Evolutionary conservation across 2,113 vertebrate species (phyloP).

Genomic region (Hucho hucho): DNA sequence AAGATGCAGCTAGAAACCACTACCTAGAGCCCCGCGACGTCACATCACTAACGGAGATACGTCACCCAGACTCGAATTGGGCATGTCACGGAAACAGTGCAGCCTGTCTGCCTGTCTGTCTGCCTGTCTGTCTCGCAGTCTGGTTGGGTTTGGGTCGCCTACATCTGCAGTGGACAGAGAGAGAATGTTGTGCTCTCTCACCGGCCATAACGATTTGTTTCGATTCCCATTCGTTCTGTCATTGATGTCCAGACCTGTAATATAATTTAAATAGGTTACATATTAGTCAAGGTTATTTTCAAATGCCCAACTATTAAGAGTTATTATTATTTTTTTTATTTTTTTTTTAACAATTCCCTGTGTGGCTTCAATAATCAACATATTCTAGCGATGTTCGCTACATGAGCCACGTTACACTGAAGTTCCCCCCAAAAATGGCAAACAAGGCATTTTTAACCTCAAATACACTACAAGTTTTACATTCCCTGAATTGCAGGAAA

Average conservation of each 20-base stretch:
- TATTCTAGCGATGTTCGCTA: too few relatives aligned
- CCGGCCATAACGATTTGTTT: not conserved
- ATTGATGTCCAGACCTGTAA: not conserved
- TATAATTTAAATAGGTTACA: too few relatives aligned
- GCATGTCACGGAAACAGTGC: slow-evolving; percentile 70
- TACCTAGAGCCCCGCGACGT: slow-evolving; percentile 64
- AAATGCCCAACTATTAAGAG: too few relatives aligned
- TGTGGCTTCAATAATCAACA: too few relatives aligned
- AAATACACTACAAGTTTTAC: too few relatives aligned
- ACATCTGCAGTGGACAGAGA: slow-evolving; percentile 21
- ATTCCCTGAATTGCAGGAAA: too few relatives aligned
- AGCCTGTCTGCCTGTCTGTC: too few relatives aligned
- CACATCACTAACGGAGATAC: slow-evolving; percentile 71
- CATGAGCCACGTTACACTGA: not conserved
- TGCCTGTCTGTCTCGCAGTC: slow-evolving; percentile 56
- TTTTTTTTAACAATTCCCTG: too few relatives aligned
- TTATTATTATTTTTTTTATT: too few relatives aligned
- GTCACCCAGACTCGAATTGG: slow-evolving; percentile 62
- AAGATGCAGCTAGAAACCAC: slow-evolving; percentile 70
- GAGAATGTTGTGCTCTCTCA: not conserved
- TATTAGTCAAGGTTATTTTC: too few relatives aligned
- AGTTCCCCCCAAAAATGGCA: not conserved
- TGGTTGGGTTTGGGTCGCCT: slow-evolving; percentile 36
- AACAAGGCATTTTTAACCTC: not conserved
- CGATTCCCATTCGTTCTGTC: not conserved